Evolutionary conservation across 1,140 invertebrate genomes (phyloP).

Genomic region (Lepidurus arcticus): DNA sequence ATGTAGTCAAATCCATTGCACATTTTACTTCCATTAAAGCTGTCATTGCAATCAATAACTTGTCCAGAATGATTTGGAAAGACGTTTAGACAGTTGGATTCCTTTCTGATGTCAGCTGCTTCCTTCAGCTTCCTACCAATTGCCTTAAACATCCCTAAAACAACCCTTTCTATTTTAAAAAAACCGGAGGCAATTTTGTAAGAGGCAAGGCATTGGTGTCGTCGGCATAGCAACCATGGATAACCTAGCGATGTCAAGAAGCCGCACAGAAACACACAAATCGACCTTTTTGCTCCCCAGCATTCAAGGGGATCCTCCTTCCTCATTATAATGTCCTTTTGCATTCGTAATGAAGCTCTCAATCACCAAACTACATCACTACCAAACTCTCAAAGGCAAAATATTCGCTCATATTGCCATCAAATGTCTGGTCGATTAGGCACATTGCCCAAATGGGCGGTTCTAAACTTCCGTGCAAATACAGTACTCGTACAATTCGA

Average conservation of each 20-base stretch:
- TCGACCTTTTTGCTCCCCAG: neutral
- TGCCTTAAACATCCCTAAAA: too few species aligned
- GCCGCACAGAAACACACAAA: slow-evolving; percentile 7
- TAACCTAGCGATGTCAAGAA: slow-evolving; percentile 15
- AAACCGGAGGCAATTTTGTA: neutral
- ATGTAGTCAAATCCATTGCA: too few species aligned
- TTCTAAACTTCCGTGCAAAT: neutral
- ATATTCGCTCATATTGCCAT: neutral
- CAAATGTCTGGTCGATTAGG: neutral
- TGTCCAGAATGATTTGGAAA: too few species aligned
- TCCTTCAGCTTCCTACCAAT: too few species aligned
- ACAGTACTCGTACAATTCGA: neutral
- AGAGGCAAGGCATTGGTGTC: neutral
- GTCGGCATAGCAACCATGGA: slow-evolving; percentile 11
- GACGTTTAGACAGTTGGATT: too few species aligned
- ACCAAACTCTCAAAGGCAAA: too few species aligned
- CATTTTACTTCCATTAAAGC: too few species aligned
- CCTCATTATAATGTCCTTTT: neutral
- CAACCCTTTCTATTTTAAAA: too few species aligned
- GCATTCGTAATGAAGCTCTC: neutral
- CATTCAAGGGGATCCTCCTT: slow-evolving; percentile 1
- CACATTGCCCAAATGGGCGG: slow-evolving; percentile 6
- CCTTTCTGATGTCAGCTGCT: too few species aligned
- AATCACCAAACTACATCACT: too few species aligned
- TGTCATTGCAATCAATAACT: too few species aligned